Evolutionary conservation across 2,797 vertebrate species (phyloP).

Genomic region (Botia kubotai): DNA sequence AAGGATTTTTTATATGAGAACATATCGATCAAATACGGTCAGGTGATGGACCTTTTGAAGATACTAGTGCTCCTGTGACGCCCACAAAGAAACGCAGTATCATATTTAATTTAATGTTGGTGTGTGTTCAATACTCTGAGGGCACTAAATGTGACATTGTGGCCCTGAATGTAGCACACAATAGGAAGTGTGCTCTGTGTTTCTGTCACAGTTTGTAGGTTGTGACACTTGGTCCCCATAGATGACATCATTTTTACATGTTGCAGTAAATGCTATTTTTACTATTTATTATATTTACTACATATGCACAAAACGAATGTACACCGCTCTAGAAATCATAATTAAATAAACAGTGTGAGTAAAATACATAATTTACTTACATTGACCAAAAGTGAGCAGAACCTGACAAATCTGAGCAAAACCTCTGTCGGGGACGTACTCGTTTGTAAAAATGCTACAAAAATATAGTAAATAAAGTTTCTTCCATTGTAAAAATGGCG

Average conservation of each 20-base stretch:
- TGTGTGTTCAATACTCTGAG: not conserved
- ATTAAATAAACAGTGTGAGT: too few relatives aligned
- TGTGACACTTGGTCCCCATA: not conserved
- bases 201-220: slow-evolving; percentile 24
- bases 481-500: too few relatives aligned
- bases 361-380: too few relatives aligned
- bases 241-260: not conserved
- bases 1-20: slow-evolving; percentile 43
- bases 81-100: not conserved
- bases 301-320: too few relatives aligned
- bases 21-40: slow-evolving; percentile 31
- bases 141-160: not conserved
- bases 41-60: slow-evolving; percentile 18
- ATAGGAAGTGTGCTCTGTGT: slow-evolving; percentile 13
- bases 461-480: too few relatives aligned
- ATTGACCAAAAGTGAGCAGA: too few relatives aligned
- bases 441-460: too few relatives aligned
- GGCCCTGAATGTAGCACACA: not conserved
- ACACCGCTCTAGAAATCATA: too few relatives aligned
- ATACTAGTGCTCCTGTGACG: not conserved
- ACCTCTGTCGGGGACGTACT: too few relatives aligned
- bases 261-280: not conserved
- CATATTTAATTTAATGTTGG: not conserved
- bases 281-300: too few relatives aligned
- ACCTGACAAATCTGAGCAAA: too few relatives aligned